These are phyloP conservation scores for Aldrovandia affinis DNA, from an alignment of 2,797 vertebrate species.

Conservation along the genomic window DNA sequence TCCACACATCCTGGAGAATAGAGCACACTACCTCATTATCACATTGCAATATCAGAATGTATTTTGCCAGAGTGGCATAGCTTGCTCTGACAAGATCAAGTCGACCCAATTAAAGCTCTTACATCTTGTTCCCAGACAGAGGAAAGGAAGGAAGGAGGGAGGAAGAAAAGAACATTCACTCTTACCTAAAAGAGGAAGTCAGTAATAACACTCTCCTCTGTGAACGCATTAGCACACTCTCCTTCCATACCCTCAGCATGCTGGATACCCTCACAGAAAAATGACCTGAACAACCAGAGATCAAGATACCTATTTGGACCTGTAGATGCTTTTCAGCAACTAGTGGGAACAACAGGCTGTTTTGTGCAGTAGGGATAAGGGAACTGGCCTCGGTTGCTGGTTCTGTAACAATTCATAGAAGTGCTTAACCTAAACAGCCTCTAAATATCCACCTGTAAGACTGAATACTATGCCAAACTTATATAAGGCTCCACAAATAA, in stretches of 20 bases:
- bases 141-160: neutral
- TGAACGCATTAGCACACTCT: neutral
- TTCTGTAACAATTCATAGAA: neutral
- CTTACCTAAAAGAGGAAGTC: neutral
- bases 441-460: neutral
- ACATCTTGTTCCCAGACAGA: neutral
- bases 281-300: neutral
- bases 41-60: neutral
- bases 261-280: neutral
- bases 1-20: no score
- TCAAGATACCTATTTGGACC: neutral
- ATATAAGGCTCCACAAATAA: neutral
- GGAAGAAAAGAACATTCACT: neutral
- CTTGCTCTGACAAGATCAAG: neutral
- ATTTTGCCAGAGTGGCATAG: neutral
- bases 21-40: neutral
- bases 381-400: neutral
- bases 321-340: neutral
- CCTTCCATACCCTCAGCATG: neutral
- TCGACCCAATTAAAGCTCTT: neutral
- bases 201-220: neutral
- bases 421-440: neutral
- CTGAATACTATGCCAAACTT: neutral
- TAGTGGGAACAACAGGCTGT: neutral
- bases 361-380: neutral